A percentile compares a stretch with the other conserved stretches of the same genome.
phyloP scores from a whole-genome alignment of 35 echinoderm and acorn worm genomes.

The Stichopus chloronotus region DNA sequence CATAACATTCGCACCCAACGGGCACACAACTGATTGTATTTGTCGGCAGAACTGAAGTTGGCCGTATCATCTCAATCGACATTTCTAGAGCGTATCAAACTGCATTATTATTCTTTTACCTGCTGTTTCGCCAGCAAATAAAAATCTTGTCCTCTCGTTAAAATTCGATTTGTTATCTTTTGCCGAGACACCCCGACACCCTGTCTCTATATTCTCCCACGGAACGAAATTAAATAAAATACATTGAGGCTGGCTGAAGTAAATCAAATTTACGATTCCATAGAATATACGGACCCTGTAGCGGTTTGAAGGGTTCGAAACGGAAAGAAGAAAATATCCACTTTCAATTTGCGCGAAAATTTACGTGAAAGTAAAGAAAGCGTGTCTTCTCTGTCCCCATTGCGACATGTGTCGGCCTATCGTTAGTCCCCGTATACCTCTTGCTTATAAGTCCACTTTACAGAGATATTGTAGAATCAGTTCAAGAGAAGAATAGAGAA shows the following conservation, averaged over 20 bases:
- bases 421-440: constrained; percentile 25
- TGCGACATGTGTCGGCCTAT: constrained; percentile 56
- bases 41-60: constrained; percentile 41
- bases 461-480: neutral
- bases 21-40: constrained; percentile 41
- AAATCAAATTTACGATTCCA: constrained; percentile 59
- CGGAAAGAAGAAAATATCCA: constrained; percentile 6
- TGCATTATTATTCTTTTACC: constrained; percentile 61
- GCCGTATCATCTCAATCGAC: constrained; percentile 48
- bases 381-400: constrained; percentile 27
- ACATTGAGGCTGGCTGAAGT: constrained; percentile 54
- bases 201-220: constrained; percentile 38
- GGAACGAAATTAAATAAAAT: constrained; percentile 49
- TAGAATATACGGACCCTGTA: constrained; percentile 55
- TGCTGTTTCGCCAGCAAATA: constrained; percentile 56
- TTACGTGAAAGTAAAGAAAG: neutral
- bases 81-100: constrained; percentile 58
- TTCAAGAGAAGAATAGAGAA: neutral
- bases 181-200: constrained; percentile 58
- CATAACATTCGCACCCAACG: constrained; percentile 49
- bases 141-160: constrained; percentile 51
- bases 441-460: neutral
- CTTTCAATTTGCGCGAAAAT: constrained; percentile 60
- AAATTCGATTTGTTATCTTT: constrained; percentile 67
- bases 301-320: constrained; percentile 45